Percentiles rank a stretch among this genome's conserved stretches.
Evolutionary conservation across 1,140 invertebrate species (phyloP).

Genomic region (Sminthurides bifidus): DNA sequence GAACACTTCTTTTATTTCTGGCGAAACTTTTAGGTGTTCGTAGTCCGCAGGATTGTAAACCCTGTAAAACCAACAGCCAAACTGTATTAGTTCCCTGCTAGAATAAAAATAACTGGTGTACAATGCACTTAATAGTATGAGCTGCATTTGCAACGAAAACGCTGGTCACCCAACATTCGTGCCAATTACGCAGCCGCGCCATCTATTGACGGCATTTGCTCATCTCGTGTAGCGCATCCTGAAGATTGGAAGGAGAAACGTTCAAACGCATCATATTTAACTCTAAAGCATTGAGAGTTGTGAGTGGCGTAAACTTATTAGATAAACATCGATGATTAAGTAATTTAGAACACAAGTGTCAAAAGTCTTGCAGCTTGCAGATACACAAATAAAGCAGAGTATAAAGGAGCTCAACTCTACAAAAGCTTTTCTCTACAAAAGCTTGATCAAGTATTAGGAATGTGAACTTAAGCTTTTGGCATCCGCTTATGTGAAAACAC

Average conservation of each 20-base stretch:
- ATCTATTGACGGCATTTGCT: not conserved
- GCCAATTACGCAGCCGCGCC: not conserved
- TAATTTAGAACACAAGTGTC: no score
- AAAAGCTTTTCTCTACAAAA: no score
- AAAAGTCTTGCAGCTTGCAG: no score
- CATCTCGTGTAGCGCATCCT: not conserved
- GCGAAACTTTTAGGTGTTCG: constrained; percentile 64
- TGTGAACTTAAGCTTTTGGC: no score
- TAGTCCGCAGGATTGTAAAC: constrained; percentile 75
- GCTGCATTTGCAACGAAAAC: not conserved
- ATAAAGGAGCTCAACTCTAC: no score
- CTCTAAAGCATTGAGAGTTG: no score
- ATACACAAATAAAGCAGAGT: no score
- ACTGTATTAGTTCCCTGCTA: constrained; percentile 38
- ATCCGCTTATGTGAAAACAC: no score
- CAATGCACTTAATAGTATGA: not conserved
- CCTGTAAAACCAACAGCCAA: constrained; percentile 43
- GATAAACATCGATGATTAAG: no score
- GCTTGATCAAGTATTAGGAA: no score
- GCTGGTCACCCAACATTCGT: not conserved
- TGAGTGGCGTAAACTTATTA: no score
- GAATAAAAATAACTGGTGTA: constrained; percentile 37
- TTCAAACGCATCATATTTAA: no score
- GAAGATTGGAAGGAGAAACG: not conserved
- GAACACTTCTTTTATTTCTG: constrained; percentile 84